Conservation (phyloP, 2,113 vertebrate species). For the Uria lomvia region DNA sequence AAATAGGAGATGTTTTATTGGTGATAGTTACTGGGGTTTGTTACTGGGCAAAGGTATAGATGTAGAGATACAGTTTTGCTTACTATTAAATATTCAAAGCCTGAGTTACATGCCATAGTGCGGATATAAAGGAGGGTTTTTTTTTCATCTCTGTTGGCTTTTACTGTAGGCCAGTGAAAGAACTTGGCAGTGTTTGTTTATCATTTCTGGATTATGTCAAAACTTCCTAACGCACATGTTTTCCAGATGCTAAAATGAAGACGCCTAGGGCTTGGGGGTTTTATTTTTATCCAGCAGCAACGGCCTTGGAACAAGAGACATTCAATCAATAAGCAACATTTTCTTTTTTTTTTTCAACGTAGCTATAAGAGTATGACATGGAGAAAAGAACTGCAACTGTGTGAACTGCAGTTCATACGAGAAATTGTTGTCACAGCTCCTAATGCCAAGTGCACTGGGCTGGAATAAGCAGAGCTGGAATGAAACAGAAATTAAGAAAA, state of each 20-base stretch:
- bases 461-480: constrained; percentile 7
- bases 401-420: background rate
- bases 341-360: background rate
- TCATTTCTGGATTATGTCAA: background rate
- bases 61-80: background rate
- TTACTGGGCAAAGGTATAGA: background rate
- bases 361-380: background rate
- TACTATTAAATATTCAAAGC: background rate
- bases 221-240: background rate
- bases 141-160: background rate
- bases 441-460: background rate
- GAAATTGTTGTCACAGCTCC: background rate
- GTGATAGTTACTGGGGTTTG: background rate
- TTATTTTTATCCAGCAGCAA: background rate
- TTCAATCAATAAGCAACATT: background rate
- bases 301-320: background rate
- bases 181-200: constrained; percentile 31
- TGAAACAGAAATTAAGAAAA: background rate
- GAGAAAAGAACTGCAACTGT: background rate
- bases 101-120: background rate
- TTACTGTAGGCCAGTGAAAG: background rate
- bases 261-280: background rate
- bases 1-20: background rate
- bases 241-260: constrained; percentile 48
- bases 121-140: background rate